Evolutionary conservation across 2,797 vertebrate species (phyloP), one percentile per base, ranked within the genome.

Genomic region (Coranthus polyacanthus): DNA sequence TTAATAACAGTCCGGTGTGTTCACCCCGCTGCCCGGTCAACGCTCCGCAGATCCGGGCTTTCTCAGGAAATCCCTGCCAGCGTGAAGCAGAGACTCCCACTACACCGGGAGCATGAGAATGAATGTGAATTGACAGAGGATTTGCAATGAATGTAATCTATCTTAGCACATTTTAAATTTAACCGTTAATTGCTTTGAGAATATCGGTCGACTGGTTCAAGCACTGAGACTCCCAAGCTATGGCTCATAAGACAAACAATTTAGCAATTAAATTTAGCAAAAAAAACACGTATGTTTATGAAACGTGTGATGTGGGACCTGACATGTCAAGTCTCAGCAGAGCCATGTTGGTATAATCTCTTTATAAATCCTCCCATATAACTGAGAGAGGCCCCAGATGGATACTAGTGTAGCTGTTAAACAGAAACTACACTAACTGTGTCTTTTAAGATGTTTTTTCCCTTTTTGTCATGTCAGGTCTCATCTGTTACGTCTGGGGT

Each of bases 1-100:
- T 73, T 85, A 84, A 84, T 88, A 72, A 79, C 65, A 26, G 78
- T 49, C 66, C 52, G 7, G 72, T 56, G 12, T 41, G 74, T 59
- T 59, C 21, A 21, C 67, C 52, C 12, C 20, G 13, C 53, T 20
- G 21, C 4, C 17, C 0, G 82, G 83, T 85, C 81, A 78, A 2
- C 0, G 17, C 75, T 41, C 26, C 0, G 6, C 43, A 13, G 21
- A 34, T 21, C 45, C 2, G 5, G 20, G 52, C 52, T 39, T 62
- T 58, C 39, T 0, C 12, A 66, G 76, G 74, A 76, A 81, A 77
- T 50, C 79, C 65, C 75, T n/a, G 47, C 55, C 70, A 43, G 80
- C 26, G 1, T 39, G 64, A 70, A 12, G 43, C 56, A 3, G 18
- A 16, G 26, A 46, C 59, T 64, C 77, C 17, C 0, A 43, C 56